Evolutionary conservation across 2,888 invertebrate species (phyloP).

Genomic region (Pteria penguin): DNA sequence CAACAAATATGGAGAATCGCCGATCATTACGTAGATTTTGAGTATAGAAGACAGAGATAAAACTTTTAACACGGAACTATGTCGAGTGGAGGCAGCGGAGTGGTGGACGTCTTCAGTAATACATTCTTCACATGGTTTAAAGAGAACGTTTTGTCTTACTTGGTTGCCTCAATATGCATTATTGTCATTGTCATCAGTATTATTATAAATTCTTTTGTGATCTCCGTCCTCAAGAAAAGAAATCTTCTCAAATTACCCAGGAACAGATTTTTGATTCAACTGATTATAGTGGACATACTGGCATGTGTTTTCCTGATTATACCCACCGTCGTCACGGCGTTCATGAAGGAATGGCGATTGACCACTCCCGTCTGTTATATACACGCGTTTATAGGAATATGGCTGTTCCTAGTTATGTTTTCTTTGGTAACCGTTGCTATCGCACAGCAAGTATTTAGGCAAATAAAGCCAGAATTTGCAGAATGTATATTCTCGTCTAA

Average conservation of each 20-base stretch:
- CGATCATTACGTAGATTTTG: no score
- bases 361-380: slow-evolving; percentile 25
- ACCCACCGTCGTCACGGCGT: slow-evolving; percentile 37
- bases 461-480: slow-evolving; percentile 33
- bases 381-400: slow-evolving; percentile 25
- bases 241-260: slow-evolving; percentile 49
- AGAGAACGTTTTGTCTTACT: slow-evolving; percentile 51
- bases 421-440: slow-evolving; percentile 39
- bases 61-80: no score
- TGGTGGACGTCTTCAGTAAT: slow-evolving; percentile 39
- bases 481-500: slow-evolving; percentile 43
- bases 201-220: slow-evolving; percentile 47
- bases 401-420: slow-evolving; percentile 30
- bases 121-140: slow-evolving; percentile 54
- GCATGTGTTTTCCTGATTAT: slow-evolving; percentile 47
- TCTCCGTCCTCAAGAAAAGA: slow-evolving; percentile 51
- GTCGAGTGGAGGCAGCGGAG: neutral
- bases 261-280: slow-evolving; percentile 46
- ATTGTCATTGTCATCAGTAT: slow-evolving; percentile 48
- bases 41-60: no score
- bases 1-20: no score
- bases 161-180: slow-evolving; percentile 44
- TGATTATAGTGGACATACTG: slow-evolving; percentile 48
- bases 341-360: slow-evolving; percentile 31
- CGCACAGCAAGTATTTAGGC: slow-evolving; percentile 48